These are phyloP conservation scores for Polylopha cassiicola DNA, from an alignment of 2,888 invertebrate genomes.

Conservation along the genomic window DNA sequence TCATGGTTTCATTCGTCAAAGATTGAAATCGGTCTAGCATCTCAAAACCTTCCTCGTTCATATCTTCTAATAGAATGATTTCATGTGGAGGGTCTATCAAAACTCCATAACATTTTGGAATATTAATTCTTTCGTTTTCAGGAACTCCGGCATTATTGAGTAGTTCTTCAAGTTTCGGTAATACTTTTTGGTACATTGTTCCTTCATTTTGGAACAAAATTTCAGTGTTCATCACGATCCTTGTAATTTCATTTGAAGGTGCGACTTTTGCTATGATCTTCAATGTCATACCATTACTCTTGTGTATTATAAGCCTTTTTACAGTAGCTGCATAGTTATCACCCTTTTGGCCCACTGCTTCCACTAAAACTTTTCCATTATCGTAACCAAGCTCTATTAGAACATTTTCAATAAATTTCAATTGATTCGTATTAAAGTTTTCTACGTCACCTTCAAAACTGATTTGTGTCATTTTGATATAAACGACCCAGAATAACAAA, in stretches of 20 bases:
- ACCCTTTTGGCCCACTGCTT: constrained; percentile 24
- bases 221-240: constrained; percentile 25
- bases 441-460: constrained; percentile 21
- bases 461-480: constrained; percentile 22
- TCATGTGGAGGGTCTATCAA: constrained; percentile 35
- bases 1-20: constrained; percentile 35
- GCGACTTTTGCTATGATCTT: constrained; percentile 49
- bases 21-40: constrained; percentile 40
- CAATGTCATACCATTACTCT: constrained; percentile 31
- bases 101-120: constrained; percentile 40
- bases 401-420: constrained; percentile 11
- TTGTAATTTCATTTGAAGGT: constrained; percentile 27
- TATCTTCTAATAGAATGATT: constrained; percentile 46
- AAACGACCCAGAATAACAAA: background rate
- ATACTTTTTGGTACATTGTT: constrained; percentile 36
- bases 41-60: constrained; percentile 31
- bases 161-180: constrained; percentile 38
- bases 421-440: constrained; percentile 9
- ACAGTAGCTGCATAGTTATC: constrained; percentile 27
- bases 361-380: constrained; percentile 21
- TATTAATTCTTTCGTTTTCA: constrained; percentile 33
- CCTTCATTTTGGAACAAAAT: constrained; percentile 39
- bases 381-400: constrained; percentile 17
- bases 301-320: constrained; percentile 27
- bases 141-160: constrained; percentile 37